Evolutionary conservation across 2,113 vertebrate genomes (phyloP).

Genomic region (Ptychochromis oligacanthus): DNA sequence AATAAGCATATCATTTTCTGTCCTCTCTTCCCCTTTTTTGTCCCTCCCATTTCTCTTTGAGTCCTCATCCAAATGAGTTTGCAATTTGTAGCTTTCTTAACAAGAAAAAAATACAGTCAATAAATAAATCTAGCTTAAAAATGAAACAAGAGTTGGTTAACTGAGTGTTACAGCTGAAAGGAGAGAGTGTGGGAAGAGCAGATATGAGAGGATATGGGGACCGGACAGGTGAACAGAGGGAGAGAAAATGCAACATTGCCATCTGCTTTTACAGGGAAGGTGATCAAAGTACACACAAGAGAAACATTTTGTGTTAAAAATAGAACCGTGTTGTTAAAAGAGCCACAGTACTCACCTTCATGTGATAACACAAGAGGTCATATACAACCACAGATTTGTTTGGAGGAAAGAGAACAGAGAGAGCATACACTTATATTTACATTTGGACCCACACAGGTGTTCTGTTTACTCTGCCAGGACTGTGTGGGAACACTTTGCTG

Average conservation of each 20-base stretch:
- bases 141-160: neutral
- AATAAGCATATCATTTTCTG: neutral
- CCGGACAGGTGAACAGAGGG: neutral
- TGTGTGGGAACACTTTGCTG: neutral
- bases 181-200: neutral
- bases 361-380: conserved; percentile 6
- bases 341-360: conserved; percentile 3
- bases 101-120: neutral
- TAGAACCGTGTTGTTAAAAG: conserved; percentile 21
- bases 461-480: neutral
- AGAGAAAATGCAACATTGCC: conserved; percentile 29
- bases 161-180: neutral
- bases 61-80: no score
- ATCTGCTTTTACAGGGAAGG: conserved; percentile 13
- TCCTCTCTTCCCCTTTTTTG: neutral
- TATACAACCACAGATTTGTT: neutral
- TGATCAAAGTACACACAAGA: conserved; percentile 17
- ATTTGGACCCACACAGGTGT: conserved; percentile 1
- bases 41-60: no score
- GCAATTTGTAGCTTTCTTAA: no score
- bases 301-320: conserved; percentile 33
- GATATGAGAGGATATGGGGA: neutral
- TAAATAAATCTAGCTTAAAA: neutral
- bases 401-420: neutral
- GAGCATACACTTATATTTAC: neutral